Percentiles rank a stretch among this genome's conserved stretches.
Conservation (phyloP, 2,113 vertebrate species). For the Deroptyus accipitrinus region DNA sequence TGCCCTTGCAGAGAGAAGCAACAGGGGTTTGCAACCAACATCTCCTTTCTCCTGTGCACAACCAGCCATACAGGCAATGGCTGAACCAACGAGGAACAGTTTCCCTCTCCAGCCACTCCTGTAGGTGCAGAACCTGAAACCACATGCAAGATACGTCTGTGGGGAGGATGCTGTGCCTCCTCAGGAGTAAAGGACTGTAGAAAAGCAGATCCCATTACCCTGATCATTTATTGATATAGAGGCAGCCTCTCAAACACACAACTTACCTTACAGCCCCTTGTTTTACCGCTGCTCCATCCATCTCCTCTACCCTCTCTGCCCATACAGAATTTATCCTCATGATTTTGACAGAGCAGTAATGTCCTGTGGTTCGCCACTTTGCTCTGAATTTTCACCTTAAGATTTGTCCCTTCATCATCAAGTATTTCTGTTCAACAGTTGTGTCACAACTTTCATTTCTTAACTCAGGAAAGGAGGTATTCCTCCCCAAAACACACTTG, state of each 20-base stretch:
- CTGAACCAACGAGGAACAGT: accelerated
- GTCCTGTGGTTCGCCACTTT: background rate
- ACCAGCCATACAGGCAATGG: background rate
- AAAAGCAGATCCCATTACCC: background rate
- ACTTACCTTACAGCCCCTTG: background rate
- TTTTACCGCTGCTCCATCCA: accelerated
- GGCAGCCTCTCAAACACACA: accelerated
- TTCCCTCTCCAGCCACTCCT: background rate
- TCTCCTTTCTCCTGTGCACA: background rate
- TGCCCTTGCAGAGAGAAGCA: background rate
- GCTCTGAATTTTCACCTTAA: background rate
- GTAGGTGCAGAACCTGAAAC: background rate
- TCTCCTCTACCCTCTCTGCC: background rate
- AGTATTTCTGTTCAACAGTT: background rate
- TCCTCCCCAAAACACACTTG: background rate
- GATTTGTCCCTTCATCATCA: background rate
- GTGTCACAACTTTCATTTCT: background rate
- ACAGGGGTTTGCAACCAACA: background rate
- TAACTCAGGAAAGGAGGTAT: background rate
- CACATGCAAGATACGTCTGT: accelerated
- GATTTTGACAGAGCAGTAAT: accelerated
- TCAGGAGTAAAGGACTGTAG: background rate
- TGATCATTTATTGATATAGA: background rate
- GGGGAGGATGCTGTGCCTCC: accelerated
- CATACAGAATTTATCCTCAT: background rate